Base-by-base conservation (phyloP, 2,797 vertebrate species). In the Mus caroli region DNA sequence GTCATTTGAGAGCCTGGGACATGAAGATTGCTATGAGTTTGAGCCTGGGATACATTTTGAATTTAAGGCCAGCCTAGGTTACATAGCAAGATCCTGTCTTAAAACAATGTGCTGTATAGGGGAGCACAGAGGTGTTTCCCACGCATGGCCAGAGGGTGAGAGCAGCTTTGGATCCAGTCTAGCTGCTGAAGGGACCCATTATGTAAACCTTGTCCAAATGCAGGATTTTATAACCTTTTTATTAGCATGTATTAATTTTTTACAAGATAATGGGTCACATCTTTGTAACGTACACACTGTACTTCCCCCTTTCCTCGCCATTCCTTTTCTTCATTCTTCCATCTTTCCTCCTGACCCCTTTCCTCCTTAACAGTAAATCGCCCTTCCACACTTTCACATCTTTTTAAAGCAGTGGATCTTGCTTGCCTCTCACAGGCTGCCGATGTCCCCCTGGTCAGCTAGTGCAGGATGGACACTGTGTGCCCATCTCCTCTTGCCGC, bases 401-500 rank as follows among this genome's bases (percentile, higher is more conserved):
- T 43, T 40, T 28, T 58, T 15, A 1, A 24, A 90, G 40, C 34
- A 13, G 26, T 0, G 3, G 20, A 10, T 40, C 54, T 40, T 34
- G 34, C 56, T 54, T 15, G 11, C 26, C 43, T 17, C 3, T 20
- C 50, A 10, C n/a, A 99, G 99, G 99, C 52, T 99, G 99, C 95
- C 99, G 99, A 4, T 99, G 99, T 94, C 98, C 99, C 0, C 98
- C 98, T 0, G 99, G 99, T 13, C 98, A 98, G 95, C 97, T 99
- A 80, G 78, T 99, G 80, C 99, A 99, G 97, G 99, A 99, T 0
- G 98, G 98, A 0, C 96, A 0, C 26, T 99, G 99, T 22, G 99
- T 99, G 69, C 98, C 98, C 0, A 46, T 99, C 84, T 76, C 98
- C 3, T 97, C 98, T 0, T 99, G 99, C 95, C 99, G 98, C 97